Base-by-base conservation (phyloP, 2,888 invertebrate species). In the Julus scandinavius region DNA sequence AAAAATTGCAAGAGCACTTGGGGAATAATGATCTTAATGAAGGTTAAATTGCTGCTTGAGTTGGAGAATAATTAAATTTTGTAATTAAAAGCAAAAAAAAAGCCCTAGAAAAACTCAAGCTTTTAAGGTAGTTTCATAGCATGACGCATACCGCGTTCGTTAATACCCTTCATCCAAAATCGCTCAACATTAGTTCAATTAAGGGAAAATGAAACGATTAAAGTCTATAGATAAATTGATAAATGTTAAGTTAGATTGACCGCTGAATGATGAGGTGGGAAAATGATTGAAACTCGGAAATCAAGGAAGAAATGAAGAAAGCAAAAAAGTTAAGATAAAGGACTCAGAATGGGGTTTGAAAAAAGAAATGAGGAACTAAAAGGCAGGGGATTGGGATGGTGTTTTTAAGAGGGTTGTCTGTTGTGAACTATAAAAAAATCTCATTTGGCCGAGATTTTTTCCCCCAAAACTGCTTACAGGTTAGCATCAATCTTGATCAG, bases 401-500 rank as follows among this genome's bases (percentile, higher is more conserved):
- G 29, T 72, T 29, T 29, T 29, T 29, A 29, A 29, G 72, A 11
- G 72, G 7, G 29, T 29, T 72, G 29, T 72, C 72, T 72, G 72
- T 72, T 29, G 72, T n/a, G 29, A 11, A 72, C n/a, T 72, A 29
- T 72, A 72, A 63, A 63, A 72, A 72, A 72, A 72, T 9, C 72
- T 72, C 72, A 72, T 72, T 72, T 72, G 29, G 72, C 29, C 11
- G 72, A 29, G 72, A 72, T 72, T 72, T 72, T 72, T 72, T 72
- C 29, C 72, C 29, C 11, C 9, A 72, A 72, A 72, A 72, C 72
- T 29, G 72, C 72, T 72, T 72, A 72, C 72, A 72, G 72, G 72
- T 72, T 72, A 72, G 72, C 72, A 72, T 72, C 72, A 72, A 72
- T 72, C 72, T 72, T 72, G 72, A 72, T 72, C 72, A 72, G 72